Base-by-base conservation (phyloP, 2,113 vertebrate species). In the Theropithecus gelada region DNA sequence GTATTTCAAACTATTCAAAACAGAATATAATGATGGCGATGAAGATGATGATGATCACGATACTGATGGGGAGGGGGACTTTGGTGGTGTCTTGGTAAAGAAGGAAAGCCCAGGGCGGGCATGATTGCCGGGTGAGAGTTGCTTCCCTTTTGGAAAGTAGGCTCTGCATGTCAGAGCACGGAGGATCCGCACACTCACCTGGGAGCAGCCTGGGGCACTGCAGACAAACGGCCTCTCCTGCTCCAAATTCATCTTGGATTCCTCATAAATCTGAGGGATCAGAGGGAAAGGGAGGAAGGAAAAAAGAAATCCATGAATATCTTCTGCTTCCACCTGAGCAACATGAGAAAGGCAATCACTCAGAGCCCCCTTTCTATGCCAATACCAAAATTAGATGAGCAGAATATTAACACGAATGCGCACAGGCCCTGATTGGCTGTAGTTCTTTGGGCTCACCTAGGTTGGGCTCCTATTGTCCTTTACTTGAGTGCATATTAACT, bases 171-270 rank as follows among this genome's bases (percentile, higher is more conserved):
- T 88, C 96, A 97, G 89, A 97, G 96, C 97, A 95, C 95, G 94
- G 93, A 96, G 92, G 86, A 88, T 88, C 87, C 20, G 0, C 52
- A 95, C 96, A 99, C 99, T 99, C 98, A 99, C 99, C 99, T 99
- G 99, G 98, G 99, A 99, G 99, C 99, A 99, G 99, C 99, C 99
- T 73, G 99, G 99, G 98, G 99, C 99, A 97, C 99, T 99, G 99
- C 99, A 99, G 98, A 99, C 98, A 97, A 99, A 99, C 87, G 99
- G 99, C 99, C 99, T 99, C 99, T 99, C 99, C 99, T 99, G 99
- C 99, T 99, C 99, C 98, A 99, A 99, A 99, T 99, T 99, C 99
- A 99, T 99, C 99, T 99, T 99, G 99, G 99, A 99, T 98, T 99
- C 99, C 99, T 99, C 99, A 99, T 99, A 99, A 99, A 99, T 99